Evolutionary conservation across 2,888 invertebrate species (phyloP), one percentile per base, ranked within the genome.

Genomic region (Tryphoninae sp.): DNA sequence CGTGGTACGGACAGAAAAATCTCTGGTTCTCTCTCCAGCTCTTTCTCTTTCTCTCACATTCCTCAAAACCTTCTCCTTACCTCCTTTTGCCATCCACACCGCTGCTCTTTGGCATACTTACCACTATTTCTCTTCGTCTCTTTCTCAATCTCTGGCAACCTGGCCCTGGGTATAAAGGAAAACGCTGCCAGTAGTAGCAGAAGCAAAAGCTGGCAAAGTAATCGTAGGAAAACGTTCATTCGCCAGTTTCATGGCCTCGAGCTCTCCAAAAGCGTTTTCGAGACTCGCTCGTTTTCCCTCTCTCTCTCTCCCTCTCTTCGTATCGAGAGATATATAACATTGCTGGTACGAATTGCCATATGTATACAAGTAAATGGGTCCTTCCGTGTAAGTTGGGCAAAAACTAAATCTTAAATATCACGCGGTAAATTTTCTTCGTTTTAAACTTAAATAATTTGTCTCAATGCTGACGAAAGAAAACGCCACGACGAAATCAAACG

Each of bases 141-240:
- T 40, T 23, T 68, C 59, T 26, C 26, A 13, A 6, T n/a, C 59
- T 49, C 42, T 59, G 45, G 55, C 51, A 53, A 71, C 71, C 62
- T 45, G 40, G 58, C n/a, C 26, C 9, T 22, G 58, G 11, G 49
- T 59, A 59, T 51, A 67, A 76, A 76, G 67, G 59, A 68, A 61
- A 23, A 23, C 33, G 65, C 67, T 67, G 58, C 51, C 76, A 53
- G 61, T 13, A 53, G 75, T 45, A 71, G 65, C 45, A 75, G 40
- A 55, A 77, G 53, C 53, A 62, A 53, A 75, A 78, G 61, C 75
- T 78, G 45, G 81, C 67, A 81, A 75, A 78, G 78, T 78, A 74
- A 82, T 82, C 75, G 78, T 71, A 68, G 40, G 59, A 78, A 55
- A 78, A 72, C 58, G 78, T 81, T 78, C 78, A 68, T 78, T 78